Evolutionary conservation across 2,888 invertebrate species (phyloP), one percentile per base, ranked within the genome.

Genomic region (Blomia tropicalis): DNA sequence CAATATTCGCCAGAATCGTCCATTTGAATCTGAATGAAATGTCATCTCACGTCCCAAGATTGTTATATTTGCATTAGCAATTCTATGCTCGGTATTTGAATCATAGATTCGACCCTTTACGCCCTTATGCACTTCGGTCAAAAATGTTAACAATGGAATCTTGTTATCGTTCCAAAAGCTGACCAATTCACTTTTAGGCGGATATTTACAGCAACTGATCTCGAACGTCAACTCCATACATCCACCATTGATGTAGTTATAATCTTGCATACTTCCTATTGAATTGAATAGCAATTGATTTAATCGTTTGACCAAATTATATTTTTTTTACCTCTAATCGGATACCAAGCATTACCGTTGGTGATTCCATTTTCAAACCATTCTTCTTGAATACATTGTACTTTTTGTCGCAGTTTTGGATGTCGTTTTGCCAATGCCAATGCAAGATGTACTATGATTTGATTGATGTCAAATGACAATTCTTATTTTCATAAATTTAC

Each of bases 271-370:
- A 22, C 87, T 85, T 62, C 87, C 87, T 79, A 11, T 53, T 53
- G 4, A 4, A 27, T 25, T 60, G 32, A 54, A 43, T 23, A 7
- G 11, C 22, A 56, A 56, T 54, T 2, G 14, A 5, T 30, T 2
- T 54, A 4, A 53, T 11, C 29, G 5, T 27, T 17, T 53, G n/a
- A n/a, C n/a, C n/a, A n/a, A n/a, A n/a, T n/a, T n/a, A 31, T 22
- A 19, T 22, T 31, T 11, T 14, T 11, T 17, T 22, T 41, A 56
- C 62, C 62, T 58, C 27, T 27, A 23, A 62, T 32, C 19, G 59
- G 63, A 72, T 95, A 96, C 98, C 98, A 98, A 66, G 82, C 79
- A 5, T 95, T 95, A 0, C 96, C 96, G 72, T 98, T 98, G 0
- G 89, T 90, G 63, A 93, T 90, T 3, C 98, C 98, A 32, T 80